phyloP scores from a whole-genome alignment of 1,140 invertebrate genomes.

The Drosophila bocki region DNA sequence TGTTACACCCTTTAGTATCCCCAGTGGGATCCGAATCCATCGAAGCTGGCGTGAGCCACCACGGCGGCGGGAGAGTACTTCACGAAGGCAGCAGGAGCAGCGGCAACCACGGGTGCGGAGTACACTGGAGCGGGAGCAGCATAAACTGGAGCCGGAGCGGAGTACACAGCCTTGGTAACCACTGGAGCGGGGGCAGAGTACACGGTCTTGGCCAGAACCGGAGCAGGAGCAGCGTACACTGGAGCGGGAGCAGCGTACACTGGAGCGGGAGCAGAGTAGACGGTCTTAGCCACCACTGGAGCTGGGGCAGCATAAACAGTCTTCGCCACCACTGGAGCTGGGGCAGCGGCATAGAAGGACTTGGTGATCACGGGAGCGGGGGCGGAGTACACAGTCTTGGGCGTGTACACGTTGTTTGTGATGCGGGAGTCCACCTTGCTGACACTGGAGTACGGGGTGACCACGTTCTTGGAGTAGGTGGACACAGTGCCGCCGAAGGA shows the following conservation, averaged over 20 bases:
- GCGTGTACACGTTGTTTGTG: slow-evolving; percentile 87
- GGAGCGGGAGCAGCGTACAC: slow-evolving; percentile 54
- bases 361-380: slow-evolving; percentile 69
- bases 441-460: slow-evolving; percentile 88
- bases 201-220: slow-evolving; percentile 44
- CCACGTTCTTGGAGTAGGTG: slow-evolving; percentile 87
- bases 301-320: slow-evolving; percentile 56
- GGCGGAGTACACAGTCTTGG: slow-evolving; percentile 81
- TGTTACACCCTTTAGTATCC: slow-evolving; percentile 82
- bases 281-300: slow-evolving; percentile 74
- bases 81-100: slow-evolving; percentile 78
- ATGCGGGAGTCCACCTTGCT: slow-evolving; percentile 87
- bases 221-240: slow-evolving; percentile 59
- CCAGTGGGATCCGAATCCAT: slow-evolving; percentile 86
- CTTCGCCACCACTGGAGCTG: slow-evolving; percentile 86
- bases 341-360: slow-evolving; percentile 80
- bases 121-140: slow-evolving; percentile 68
- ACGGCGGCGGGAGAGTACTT: slow-evolving; percentile 86
- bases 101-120: slow-evolving; percentile 73
- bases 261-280: slow-evolving; percentile 51
- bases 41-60: slow-evolving; percentile 86
- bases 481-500: slow-evolving; percentile 87
- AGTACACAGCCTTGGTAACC: slow-evolving; percentile 76
- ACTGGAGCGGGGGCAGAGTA: slow-evolving; percentile 85
- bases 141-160: slow-evolving; percentile 40